Base-by-base conservation (phyloP, 2,113 vertebrate species). In the Coregonus clupeaformis region DNA sequence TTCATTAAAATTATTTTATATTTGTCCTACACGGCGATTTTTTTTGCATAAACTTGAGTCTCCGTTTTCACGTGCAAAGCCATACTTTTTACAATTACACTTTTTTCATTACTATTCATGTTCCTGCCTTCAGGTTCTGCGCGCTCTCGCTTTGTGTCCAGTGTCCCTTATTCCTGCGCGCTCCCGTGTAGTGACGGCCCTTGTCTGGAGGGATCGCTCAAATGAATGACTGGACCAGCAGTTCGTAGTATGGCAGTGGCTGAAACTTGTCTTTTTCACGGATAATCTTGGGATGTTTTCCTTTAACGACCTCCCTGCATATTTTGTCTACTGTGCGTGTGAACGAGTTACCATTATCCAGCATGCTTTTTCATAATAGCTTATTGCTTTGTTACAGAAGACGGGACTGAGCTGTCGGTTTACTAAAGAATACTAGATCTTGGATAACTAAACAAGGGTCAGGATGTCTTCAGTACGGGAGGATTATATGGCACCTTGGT, bases 401-500 rank as follows among this genome's bases (percentile, higher is more conserved):
- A 80, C 84, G 81, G 84, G 78, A 77, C 76, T 82, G 79, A 13
- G 66, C 76, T 73, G 74, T 55, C 71, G 65, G 73, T 55, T 78
- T 71, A 73, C 29, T 57, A 25, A 65, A 63, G n/a, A 57, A 63
- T 12, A 42, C 22, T 65, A 6, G 49, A 29, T n/a, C 42, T 29
- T 64, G 16, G 42, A 27, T 64, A 11, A 42, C 9, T 47, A 24
- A 11, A 24, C 49, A 20, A 64, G 79, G 74, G 63, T 76, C 85
- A 88, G 85, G 82, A 94, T 96, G 95, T 93, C 92, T 80, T 88
- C 92, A 25, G 90, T 93, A 77, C 91, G 94, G 32, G 92, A 94
- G 88, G 95, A 95, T 65, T 97, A 96, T 79, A 90, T 92, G 55
- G 92, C 94, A 66, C 96, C 96, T 20, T 96, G 96, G 96, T 97